Conservation (phyloP, 2,888 invertebrate genomes). For the Copidosoma aretas region DNA sequence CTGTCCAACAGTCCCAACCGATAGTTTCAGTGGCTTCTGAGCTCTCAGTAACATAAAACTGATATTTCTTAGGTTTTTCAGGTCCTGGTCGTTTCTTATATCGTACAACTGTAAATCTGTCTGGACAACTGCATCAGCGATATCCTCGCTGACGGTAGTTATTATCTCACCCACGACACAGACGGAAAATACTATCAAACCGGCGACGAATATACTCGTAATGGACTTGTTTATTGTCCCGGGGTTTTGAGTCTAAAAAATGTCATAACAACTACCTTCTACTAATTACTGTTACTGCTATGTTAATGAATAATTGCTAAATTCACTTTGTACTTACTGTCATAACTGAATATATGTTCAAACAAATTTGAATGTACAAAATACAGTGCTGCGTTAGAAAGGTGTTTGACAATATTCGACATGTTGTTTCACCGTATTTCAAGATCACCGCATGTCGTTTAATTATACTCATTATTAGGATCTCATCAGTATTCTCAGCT, state of each 20-base stretch:
- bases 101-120: background rate
- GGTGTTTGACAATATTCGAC: background rate
- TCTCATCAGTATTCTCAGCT: background rate
- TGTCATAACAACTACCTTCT: background rate
- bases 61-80: background rate
- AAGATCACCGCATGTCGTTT: background rate
- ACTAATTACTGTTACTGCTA: too few species aligned
- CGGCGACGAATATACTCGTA: too few species aligned
- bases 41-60: background rate
- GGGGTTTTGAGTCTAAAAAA: background rate
- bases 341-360: background rate
- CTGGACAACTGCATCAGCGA: background rate
- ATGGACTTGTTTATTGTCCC: background rate
- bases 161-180: constrained; percentile 10
- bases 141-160: background rate
- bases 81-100: too few species aligned
- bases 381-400: background rate
- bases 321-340: background rate
- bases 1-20: background rate
- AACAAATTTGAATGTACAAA: background rate
- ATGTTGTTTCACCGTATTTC: background rate
- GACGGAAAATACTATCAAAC: background rate
- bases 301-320: too few species aligned
- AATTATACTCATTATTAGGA: background rate
- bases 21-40: constrained; percentile 8